Conservation (phyloP, 1,140 invertebrate species). For the Sitodiplosis mosellana region DNA sequence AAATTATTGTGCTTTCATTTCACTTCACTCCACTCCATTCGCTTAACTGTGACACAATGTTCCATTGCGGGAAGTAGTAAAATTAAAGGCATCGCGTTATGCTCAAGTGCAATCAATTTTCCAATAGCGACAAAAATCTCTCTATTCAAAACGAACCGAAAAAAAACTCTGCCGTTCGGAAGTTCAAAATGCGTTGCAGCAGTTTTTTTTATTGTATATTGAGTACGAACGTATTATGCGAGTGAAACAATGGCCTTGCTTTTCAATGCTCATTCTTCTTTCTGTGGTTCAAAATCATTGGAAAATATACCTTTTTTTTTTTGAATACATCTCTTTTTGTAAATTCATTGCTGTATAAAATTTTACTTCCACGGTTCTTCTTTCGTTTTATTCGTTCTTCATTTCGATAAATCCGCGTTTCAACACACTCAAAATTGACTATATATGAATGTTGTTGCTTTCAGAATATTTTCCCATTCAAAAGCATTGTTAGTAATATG, state of each 20-base stretch:
- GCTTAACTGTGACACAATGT: too few species aligned
- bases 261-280: background rate
- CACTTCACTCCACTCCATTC: too few species aligned
- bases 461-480: too few species aligned
- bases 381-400: background rate
- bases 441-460: background rate
- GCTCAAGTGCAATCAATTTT: too few species aligned
- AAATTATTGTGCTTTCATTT: background rate
- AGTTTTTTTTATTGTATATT: background rate
- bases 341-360: too few species aligned
- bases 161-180: constrained; percentile 1
- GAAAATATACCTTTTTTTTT: too few species aligned
- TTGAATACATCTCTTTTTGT: background rate
- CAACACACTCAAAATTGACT: background rate
- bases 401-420: background rate
- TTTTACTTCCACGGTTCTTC: background rate
- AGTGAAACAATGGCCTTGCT: too few species aligned
- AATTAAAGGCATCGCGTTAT: too few species aligned
- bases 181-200: too few species aligned
- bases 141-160: background rate
- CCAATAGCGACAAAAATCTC: too few species aligned
- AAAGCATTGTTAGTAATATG: too few species aligned
- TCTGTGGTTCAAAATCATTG: background rate
- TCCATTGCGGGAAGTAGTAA: too few species aligned
- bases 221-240: background rate